phyloP scores from a whole-genome alignment of 2,888 invertebrate genomes.

The Drosophila pseudotakahashii region DNA sequence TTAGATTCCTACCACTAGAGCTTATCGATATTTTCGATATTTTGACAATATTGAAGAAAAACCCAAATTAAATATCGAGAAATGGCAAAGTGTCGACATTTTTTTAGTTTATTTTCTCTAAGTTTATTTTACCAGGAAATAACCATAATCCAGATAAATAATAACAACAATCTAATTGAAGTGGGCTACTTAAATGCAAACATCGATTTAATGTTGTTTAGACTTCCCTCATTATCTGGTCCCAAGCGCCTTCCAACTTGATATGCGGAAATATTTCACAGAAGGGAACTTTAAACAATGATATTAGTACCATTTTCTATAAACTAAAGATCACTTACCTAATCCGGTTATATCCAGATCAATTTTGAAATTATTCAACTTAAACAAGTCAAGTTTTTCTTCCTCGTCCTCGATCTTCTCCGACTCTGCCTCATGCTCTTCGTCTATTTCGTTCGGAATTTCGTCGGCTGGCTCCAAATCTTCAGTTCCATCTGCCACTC shows the following conservation, averaged over 20 bases:
- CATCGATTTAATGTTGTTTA: neutral
- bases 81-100: too few species aligned
- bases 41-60: too few species aligned
- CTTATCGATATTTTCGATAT: too few species aligned
- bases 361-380: slow-evolving; percentile 46
- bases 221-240: neutral
- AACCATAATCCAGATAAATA: too few species aligned
- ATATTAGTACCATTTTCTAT: neutral
- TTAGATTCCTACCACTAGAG: too few species aligned
- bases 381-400: slow-evolving; percentile 26
- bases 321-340: slow-evolving; percentile 32
- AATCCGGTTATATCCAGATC: slow-evolving; percentile 37
- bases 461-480: neutral
- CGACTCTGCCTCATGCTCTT: neutral
- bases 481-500: neutral
- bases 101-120: too few species aligned
- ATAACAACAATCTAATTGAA: too few species aligned
- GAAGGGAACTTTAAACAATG: slow-evolving; percentile 29
- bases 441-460: neutral
- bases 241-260: neutral
- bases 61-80: too few species aligned
- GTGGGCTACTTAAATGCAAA: too few species aligned
- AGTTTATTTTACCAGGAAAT: too few species aligned
- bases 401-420: neutral
- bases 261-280: slow-evolving; percentile 27